phyloP scores from a whole-genome alignment of 2,113 vertebrate genomes.

The Urocitellus parryii region DNA sequence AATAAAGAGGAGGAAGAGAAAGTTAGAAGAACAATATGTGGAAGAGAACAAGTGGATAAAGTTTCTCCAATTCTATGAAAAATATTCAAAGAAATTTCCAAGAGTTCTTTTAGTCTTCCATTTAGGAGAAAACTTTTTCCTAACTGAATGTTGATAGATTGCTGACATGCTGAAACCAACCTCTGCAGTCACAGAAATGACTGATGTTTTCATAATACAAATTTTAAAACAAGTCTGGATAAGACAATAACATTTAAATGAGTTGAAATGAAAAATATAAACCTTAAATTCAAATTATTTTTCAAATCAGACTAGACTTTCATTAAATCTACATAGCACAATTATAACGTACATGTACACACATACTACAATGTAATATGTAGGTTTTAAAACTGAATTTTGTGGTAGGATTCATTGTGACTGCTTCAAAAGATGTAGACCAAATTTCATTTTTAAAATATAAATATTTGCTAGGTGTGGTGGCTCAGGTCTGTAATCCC shows the following conservation, averaged over 20 bases:
- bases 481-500: too few relatives aligned
- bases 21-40: too few relatives aligned
- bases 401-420: not conserved
- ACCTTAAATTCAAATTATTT: not conserved
- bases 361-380: too few relatives aligned
- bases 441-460: constrained; percentile 6
- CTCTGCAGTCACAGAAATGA: not conserved
- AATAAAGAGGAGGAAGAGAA: too few relatives aligned
- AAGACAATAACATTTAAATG: not conserved
- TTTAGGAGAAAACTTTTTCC: not conserved
- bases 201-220: not conserved
- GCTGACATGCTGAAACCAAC: not conserved
- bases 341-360: not conserved
- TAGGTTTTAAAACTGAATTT: not conserved
- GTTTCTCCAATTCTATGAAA: not conserved
- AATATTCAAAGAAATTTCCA: not conserved
- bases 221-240: constrained; percentile 19
- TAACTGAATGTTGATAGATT: not conserved
- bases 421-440: not conserved
- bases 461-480: not conserved
- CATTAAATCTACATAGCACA: not conserved
- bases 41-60: not conserved
- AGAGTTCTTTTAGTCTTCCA: not conserved
- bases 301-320: not conserved
- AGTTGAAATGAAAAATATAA: not conserved